Conservation (phyloP, 2,113 vertebrate genomes). For the Lepus europaeus region DNA sequence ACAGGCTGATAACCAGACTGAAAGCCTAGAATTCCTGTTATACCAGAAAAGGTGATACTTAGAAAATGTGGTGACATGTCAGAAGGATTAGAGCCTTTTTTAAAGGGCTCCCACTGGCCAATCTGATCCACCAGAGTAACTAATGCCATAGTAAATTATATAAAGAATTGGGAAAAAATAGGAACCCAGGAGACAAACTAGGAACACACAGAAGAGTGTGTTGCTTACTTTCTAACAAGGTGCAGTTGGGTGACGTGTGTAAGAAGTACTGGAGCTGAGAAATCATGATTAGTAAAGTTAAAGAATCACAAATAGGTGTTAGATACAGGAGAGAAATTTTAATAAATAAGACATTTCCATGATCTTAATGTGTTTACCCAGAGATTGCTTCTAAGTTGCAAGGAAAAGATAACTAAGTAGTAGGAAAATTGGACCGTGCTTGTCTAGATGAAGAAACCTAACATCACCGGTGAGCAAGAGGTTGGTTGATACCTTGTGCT, state of each 20-base stretch:
- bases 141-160: slow-evolving; percentile 14
- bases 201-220: not conserved
- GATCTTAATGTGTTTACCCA: not conserved
- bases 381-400: not conserved
- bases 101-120: not conserved
- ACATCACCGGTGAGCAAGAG: not conserved
- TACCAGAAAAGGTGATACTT: not conserved
- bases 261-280: not conserved
- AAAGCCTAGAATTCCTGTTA: not conserved
- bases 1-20: not conserved
- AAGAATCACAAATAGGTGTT: not conserved
- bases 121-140: slow-evolving; percentile 44
- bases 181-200: not conserved
- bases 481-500: not conserved
- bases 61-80: not conserved
- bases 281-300: slow-evolving; percentile 29
- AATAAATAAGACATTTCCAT: not conserved
- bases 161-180: not conserved
- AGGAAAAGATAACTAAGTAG: not conserved
- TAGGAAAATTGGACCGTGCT: not conserved
- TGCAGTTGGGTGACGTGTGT: not conserved
- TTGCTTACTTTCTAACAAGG: not conserved
- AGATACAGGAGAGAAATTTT: slow-evolving; percentile 34
- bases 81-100: not conserved
- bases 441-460: slow-evolving; percentile 12